Evolutionary conservation across 2,113 vertebrate genomes (phyloP).

Genomic region (Onychostoma macrolepis): DNA sequence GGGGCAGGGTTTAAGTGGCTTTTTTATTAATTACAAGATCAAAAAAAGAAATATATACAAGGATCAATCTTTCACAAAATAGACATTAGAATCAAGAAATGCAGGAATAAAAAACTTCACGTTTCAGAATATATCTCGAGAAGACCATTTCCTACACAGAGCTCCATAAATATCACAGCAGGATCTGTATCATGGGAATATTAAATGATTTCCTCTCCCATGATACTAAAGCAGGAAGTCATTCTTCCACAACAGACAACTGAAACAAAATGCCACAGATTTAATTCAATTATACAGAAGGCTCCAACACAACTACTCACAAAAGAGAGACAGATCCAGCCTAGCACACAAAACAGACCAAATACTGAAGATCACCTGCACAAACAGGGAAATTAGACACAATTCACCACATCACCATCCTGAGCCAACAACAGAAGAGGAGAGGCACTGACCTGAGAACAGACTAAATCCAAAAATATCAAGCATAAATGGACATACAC

Average conservation of each 20-base stretch:
- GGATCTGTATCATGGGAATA: background rate
- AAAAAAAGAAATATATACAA: too few relatives aligned
- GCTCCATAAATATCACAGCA: conserved; percentile 9
- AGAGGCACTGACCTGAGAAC: conserved; percentile 10
- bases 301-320: background rate
- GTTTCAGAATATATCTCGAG: background rate
- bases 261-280: conserved; percentile 2
- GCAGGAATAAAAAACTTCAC: background rate
- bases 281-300: background rate
- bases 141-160: background rate
- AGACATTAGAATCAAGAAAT: background rate
- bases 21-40: too few relatives aligned
- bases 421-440: background rate
- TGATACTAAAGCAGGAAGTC: conserved; percentile 44
- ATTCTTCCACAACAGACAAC: conserved; percentile 42
- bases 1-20: background rate
- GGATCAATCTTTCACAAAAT: background rate
- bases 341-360: background rate
- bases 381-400: background rate
- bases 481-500: background rate
- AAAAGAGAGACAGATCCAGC: background rate
- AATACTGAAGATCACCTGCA: background rate
- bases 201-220: conserved; percentile 11
- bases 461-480: background rate
- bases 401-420: background rate